Evolutionary conservation across 2,888 invertebrate genomes (phyloP).

Genomic region (Crocallis elinguaria): DNA sequence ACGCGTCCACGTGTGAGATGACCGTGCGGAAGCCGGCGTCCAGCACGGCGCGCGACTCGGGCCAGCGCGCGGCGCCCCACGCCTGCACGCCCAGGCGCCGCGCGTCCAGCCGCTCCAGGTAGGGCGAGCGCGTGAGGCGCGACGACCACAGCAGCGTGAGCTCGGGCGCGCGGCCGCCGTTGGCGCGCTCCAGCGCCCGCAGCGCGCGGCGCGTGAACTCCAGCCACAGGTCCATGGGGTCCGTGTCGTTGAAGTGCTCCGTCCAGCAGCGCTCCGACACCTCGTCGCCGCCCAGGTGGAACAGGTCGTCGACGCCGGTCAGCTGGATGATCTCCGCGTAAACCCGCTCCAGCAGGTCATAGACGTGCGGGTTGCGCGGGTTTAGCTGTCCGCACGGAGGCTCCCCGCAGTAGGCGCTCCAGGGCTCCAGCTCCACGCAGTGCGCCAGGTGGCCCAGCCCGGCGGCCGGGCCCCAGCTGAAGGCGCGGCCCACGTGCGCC

Average conservation of each 20-base stretch:
- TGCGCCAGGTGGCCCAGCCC: constrained; percentile 91
- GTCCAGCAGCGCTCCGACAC: constrained; percentile 93
- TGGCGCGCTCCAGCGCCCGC: constrained; percentile 86
- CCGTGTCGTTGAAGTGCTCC: constrained; percentile 89
- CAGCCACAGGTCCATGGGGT: constrained; percentile 91
- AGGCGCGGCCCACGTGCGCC: constrained; percentile 94
- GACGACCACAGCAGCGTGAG: constrained; percentile 90
- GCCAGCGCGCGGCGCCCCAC: constrained; percentile 93
- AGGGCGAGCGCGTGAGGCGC: constrained; percentile 89
- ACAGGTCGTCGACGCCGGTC: constrained; percentile 90
- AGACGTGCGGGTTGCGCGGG: constrained; percentile 91
- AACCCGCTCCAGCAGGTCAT: constrained; percentile 88
- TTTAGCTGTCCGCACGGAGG: constrained; percentile 95
- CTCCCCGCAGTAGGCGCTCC: constrained; percentile 92
- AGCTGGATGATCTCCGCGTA: constrained; percentile 90
- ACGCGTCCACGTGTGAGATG: constrained; percentile 93
- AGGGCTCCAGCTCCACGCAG: constrained; percentile 92
- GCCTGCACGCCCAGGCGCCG: constrained; percentile 88
- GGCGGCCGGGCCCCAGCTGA: constrained; percentile 92
- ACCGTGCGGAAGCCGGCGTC: constrained; percentile 91
- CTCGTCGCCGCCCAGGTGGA: constrained; percentile 94
- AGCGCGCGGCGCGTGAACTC: constrained; percentile 89
- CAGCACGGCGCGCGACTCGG: constrained; percentile 90
- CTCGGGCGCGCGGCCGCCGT: constrained; percentile 83
- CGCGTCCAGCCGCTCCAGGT: constrained; percentile 84